Evolutionary conservation across 2,888 invertebrate genomes (phyloP), one percentile per base, ranked within the genome.

Genomic region (Dysmachus trigonus): DNA sequence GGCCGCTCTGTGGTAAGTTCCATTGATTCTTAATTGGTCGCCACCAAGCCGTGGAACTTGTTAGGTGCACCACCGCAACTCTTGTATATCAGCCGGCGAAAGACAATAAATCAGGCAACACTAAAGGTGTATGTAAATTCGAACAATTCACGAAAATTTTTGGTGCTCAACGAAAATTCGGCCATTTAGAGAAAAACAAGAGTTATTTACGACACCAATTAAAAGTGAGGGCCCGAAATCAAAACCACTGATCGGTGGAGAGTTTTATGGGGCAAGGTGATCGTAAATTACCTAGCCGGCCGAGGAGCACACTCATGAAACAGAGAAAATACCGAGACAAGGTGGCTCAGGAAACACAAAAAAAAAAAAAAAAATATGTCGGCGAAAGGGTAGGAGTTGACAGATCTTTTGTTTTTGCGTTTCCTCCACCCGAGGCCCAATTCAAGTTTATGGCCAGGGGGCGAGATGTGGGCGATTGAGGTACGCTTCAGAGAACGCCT

Each of bases 41-140:
- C 33, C 81, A 35, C 18, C 10, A 62, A 33, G n/a, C 22, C 27
- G 27, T 41, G 22, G 72, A 13, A 0, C 27, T 72, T 41, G 72
- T 71, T 47, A 47, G 47, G 3, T 18, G 18, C 47, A 18, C 47
- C 47, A 18, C 47, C 47, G 47, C 47, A 47, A 47, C 47, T 47
- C 27, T 72, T 72, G 72, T 71, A 30, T n/a, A 7, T 1, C n/a
- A 13, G 38, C 74, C 81, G 22, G 27, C 83, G 85, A 85, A 83
- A 51, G 85, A 33, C 76, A 73, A 85, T 87, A 87, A 87, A 87
- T 87, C 87, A 87, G 85, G 33, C 33, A 83, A 85, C 87, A 82
- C 85, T 62, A 85, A 87, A 85, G 51, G 85, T 81, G 87, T 85
- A 87, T 87, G 87, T 87, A 87, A 87, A 87, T 87, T 87, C 51